Evolutionary conservation across 1,140 invertebrate genomes (phyloP).

Genomic region (Helicorthomorpha holstii): DNA sequence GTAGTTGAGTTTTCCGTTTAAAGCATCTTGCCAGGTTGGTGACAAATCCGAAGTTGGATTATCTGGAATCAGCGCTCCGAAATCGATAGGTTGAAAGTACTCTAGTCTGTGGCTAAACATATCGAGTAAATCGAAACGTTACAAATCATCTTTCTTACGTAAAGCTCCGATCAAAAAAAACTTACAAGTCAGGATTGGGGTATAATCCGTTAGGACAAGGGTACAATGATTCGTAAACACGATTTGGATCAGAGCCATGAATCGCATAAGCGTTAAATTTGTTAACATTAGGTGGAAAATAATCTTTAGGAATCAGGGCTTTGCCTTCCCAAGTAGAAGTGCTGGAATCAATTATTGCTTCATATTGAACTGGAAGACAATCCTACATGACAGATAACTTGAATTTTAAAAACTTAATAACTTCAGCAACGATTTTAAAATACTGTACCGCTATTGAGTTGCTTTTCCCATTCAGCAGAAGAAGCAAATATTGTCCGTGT

Average conservation of each 20-base stretch:
- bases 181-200: slow-evolving; percentile 31
- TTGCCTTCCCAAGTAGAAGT: slow-evolving; percentile 22
- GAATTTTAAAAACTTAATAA: background rate
- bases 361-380: slow-evolving; percentile 23
- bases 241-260: slow-evolving; percentile 27
- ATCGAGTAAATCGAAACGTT: background rate
- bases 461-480: slow-evolving; percentile 26
- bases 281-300: slow-evolving; percentile 28
- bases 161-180: background rate
- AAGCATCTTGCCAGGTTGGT: background rate
- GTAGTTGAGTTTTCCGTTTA: background rate
- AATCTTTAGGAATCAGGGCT: slow-evolving; percentile 24
- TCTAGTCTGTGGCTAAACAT: slow-evolving; percentile 1
- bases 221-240: slow-evolving; percentile 32
- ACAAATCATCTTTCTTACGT: background rate
- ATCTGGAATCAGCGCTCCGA: background rate
- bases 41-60: background rate
- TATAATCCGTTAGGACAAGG: slow-evolving; percentile 26
- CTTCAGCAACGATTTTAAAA: background rate
- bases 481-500: slow-evolving; percentile 26
- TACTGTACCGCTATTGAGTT: slow-evolving; percentile 14
- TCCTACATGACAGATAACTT: slow-evolving; percentile 10
- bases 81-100: slow-evolving; percentile 3
- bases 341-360: slow-evolving; percentile 13
- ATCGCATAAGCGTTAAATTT: slow-evolving; percentile 40